These are phyloP conservation scores for Xiphorhynchus elegans DNA, from an alignment of 2,113 vertebrate genomes.

Conservation along the genomic window DNA sequence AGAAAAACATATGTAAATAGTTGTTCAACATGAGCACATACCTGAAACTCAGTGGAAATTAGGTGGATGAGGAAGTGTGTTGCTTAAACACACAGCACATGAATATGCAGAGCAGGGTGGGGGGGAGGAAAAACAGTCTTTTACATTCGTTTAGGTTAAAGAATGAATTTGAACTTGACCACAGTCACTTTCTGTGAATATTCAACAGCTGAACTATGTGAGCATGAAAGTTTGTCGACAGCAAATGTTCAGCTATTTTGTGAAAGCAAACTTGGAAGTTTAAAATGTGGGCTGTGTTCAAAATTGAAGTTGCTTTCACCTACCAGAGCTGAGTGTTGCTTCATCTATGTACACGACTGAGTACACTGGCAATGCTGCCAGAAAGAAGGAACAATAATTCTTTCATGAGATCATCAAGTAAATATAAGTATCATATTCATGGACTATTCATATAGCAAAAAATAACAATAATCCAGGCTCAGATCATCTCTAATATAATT, in stretches of 20 bases:
- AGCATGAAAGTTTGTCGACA: neutral
- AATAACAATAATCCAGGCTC: slow-evolving; percentile 26
- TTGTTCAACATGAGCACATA: neutral
- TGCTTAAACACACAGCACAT: neutral
- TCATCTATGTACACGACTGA: neutral
- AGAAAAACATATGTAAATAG: slow-evolving; percentile 42
- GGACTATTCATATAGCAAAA: slow-evolving; percentile 34
- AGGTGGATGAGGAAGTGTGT: neutral
- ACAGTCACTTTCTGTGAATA: slow-evolving; percentile 4
- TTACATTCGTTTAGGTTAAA: neutral
- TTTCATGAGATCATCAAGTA: slow-evolving; percentile 49
- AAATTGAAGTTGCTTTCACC: neutral
- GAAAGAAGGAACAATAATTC: slow-evolving; percentile 40
- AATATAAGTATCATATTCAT: slow-evolving; percentile 33
- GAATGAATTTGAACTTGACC: neutral
- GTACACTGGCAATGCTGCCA: neutral
- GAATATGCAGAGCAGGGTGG: neutral
- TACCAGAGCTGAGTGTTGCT: neutral
- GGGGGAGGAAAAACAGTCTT: neutral
- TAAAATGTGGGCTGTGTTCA: neutral
- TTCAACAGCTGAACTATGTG: neutral
- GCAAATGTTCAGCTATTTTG: neutral
- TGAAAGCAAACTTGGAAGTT: neutral
- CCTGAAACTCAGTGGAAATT: slow-evolving; percentile 22
- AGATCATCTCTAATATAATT: neutral